Conservation (phyloP, 2,888 invertebrate genomes). For the Drosophila ustulata region DNA sequence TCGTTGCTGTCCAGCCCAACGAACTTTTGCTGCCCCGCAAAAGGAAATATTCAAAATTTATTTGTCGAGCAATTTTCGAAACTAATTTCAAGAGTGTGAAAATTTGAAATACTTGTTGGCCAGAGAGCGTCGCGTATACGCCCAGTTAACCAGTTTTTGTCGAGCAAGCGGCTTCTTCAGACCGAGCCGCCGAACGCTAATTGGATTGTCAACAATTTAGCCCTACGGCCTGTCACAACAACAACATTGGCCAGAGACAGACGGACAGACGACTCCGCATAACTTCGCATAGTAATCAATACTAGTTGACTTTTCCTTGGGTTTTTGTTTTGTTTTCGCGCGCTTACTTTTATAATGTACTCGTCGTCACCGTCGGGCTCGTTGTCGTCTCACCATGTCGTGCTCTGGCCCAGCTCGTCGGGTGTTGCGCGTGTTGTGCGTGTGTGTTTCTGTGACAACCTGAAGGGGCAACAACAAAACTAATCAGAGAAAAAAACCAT, state of each 20-base stretch:
- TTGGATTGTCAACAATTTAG: constrained; percentile 74
- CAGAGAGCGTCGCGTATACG: constrained; percentile 35
- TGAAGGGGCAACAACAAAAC: constrained; percentile 47
- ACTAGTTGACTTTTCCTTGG: constrained; percentile 41
- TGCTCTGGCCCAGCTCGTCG: constrained; percentile 8
- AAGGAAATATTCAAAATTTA: background rate
- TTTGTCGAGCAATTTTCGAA: background rate
- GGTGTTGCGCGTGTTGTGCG: constrained; percentile 1
- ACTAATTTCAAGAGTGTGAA: constrained; percentile 4
- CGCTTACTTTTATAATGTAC: constrained; percentile 30
- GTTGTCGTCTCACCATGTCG: constrained; percentile 19
- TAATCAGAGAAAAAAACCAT: constrained; percentile 20
- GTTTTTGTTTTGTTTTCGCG: constrained; percentile 58
- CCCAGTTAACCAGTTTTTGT: constrained; percentile 21
- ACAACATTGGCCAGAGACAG: constrained; percentile 8
- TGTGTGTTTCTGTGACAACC: constrained; percentile 73
- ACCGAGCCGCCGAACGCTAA: constrained; percentile 48
- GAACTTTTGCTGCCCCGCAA: background rate
- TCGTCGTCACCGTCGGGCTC: constrained; percentile 2
- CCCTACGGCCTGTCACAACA: constrained; percentile 61
- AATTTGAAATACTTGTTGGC: constrained; percentile 4
- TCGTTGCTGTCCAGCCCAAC: constrained; percentile 33
- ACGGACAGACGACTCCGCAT: constrained; percentile 56
- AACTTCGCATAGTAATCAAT: constrained; percentile 76
- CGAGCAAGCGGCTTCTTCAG: constrained; percentile 44